Evolutionary conservation across 2,113 vertebrate genomes (phyloP), one percentile per base, ranked within the genome.

Genomic region (Solea solea): DNA sequence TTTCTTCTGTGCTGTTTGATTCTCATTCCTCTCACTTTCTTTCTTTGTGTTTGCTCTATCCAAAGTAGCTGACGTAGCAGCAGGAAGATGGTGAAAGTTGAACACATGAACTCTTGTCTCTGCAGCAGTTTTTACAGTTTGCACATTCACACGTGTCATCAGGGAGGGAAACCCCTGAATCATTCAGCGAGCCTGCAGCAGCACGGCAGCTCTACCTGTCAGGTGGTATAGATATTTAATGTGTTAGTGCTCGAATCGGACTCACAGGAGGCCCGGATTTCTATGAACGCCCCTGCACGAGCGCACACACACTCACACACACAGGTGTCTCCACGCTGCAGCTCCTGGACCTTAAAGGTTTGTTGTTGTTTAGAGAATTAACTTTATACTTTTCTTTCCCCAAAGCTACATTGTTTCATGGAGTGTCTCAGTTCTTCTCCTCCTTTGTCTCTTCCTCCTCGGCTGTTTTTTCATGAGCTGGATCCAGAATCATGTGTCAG

Each of bases 191-290:
- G 44, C 28, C 66, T 8, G 4, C 39, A 68, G 78, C 68, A n/a
- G 69, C 25, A 73, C 44, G 6, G 44, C 54, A 53, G 75, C 72
- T 63, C 56, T 45, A 50, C 16, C 59, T 77, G 56, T 2, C 3
- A 28, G 56, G 9, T 44, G 53, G 61, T 46, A 61, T 83, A 6
- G 75, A 86, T 83, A 64, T 84, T 86, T 86, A 60, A 88, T 88
- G 81, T 62, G 42, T 9, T 49, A 7, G 41, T 54, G 63, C 44
- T 65, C 54, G n/a, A 39, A 45, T 48, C 46, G 58, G 52, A 34
- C 64, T 65, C 55, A 15, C 27, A 40, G 52, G 56, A 14, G 53
- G 48, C 34, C 51, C 8, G 11, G n/a, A 7, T 60, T 48, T 60
- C 61, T 39, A 21, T 16, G 40, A 7, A 52, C 28, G n/a, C 16